Percentiles rank a stretch among this genome's conserved stretches.
Conservation (phyloP, 2,797 vertebrate genomes). For the Myripristis jacobus region DNA sequence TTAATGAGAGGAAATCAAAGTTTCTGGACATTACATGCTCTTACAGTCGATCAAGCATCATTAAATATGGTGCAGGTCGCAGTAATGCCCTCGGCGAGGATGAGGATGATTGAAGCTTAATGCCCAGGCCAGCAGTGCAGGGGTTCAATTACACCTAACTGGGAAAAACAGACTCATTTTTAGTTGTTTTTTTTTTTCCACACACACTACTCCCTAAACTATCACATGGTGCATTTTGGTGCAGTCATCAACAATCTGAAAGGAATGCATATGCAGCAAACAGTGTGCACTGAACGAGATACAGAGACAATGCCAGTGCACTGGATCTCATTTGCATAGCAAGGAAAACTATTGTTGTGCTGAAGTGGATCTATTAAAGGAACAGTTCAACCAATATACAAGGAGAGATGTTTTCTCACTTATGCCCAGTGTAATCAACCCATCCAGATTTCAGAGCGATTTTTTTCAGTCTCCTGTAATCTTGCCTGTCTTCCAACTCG, state of each 20-base stretch:
- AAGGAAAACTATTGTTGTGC: not conserved
- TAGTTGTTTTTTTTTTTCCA: constrained; percentile 33
- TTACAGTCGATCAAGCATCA: constrained; percentile 31
- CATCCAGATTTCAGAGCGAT: no score
- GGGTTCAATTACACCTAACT: constrained; percentile 50
- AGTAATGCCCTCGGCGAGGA: not conserved
- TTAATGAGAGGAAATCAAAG: constrained; percentile 49
- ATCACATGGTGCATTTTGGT: constrained; percentile 39
- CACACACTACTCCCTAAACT: constrained; percentile 10
- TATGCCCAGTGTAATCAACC: no score
- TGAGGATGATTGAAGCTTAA: constrained; percentile 28
- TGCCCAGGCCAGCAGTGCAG: constrained; percentile 37
- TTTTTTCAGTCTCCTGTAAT: no score
- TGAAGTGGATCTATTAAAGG: constrained; percentile 4
- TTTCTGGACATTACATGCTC: constrained; percentile 23
- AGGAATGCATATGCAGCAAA: constrained; percentile 16
- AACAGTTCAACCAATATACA: no score
- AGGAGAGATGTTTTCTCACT: no score
- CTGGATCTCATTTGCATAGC: not conserved
- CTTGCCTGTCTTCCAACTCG: no score
- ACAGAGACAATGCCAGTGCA: not conserved
- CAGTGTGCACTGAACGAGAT: constrained; percentile 5
- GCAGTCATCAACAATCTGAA: constrained; percentile 46
- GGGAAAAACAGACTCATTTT: constrained; percentile 37
- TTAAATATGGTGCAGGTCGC: constrained; percentile 30